These are phyloP conservation scores for Phorcus lineatus DNA, from an alignment of 2,888 invertebrate genomes.

Conservation along the genomic window DNA sequence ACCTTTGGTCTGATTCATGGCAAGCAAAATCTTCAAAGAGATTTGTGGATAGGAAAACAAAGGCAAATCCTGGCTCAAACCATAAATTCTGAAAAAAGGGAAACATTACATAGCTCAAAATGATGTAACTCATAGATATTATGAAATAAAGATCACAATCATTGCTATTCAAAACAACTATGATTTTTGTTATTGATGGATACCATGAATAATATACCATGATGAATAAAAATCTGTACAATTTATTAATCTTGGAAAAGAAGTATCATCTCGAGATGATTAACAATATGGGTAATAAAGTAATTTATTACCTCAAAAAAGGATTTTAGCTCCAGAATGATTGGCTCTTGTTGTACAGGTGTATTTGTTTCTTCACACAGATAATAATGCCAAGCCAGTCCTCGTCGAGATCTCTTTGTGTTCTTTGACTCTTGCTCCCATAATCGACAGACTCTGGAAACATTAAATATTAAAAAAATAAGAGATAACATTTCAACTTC, in stretches of 20 bases:
- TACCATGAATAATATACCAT: too few species aligned
- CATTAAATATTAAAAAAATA: not conserved
- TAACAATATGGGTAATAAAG: too few species aligned
- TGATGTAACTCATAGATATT: too few species aligned
- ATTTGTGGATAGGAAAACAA: constrained; percentile 47
- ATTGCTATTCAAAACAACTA: too few species aligned
- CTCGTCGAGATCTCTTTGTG: constrained; percentile 28
- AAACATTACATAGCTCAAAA: too few species aligned
- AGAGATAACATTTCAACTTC: not conserved
- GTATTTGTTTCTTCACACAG: constrained; percentile 25
- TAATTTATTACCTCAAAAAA: constrained; percentile 26
- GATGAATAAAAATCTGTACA: too few species aligned
- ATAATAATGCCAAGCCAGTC: constrained; percentile 35
- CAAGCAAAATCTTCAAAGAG: constrained; percentile 30
- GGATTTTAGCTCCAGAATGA: constrained; percentile 5
- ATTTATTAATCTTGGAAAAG: too few species aligned
- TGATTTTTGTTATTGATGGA: too few species aligned
- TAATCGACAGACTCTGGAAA: constrained; percentile 48
- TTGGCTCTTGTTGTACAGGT: constrained; percentile 18
- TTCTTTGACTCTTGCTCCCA: constrained; percentile 43
- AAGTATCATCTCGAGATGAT: too few species aligned
- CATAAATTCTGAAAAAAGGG: constrained; percentile 45
- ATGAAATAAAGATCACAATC: too few species aligned
- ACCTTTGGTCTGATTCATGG: not conserved
- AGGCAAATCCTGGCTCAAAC: constrained; percentile 45